Conservation (phyloP, 2,113 vertebrate species). For the Dasyornis broadbenti region DNA sequence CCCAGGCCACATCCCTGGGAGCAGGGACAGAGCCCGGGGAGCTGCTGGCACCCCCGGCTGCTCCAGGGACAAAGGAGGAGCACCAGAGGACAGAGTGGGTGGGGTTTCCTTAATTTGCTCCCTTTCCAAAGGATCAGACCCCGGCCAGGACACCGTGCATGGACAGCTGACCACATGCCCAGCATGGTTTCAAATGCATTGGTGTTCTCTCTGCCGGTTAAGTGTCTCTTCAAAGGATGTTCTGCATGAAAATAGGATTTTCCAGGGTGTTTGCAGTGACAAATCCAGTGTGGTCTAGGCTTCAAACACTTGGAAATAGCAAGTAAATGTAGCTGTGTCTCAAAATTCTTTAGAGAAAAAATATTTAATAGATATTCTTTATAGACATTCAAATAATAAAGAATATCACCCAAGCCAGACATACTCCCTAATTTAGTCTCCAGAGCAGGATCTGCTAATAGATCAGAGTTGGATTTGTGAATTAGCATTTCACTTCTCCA, state of each 20-base stretch:
- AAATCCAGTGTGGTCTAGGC: neutral
- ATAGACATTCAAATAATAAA: neutral
- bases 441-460: neutral
- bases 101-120: neutral
- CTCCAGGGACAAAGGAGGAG: neutral
- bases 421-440: neutral
- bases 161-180: neutral
- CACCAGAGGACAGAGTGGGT: accelerated
- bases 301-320: neutral
- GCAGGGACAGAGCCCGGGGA: neutral
- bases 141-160: accelerated
- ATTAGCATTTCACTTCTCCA: slow-evolving; percentile 14
- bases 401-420: neutral
- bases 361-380: neutral
- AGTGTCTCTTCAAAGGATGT: neutral
- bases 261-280: neutral
- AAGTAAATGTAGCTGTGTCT: neutral
- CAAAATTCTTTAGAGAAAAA: neutral
- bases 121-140: neutral
- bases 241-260: neutral
- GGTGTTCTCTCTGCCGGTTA: neutral
- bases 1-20: accelerated
- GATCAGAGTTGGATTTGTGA: neutral
- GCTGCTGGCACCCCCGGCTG: neutral
- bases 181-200: accelerated